phyloP scores from a whole-genome alignment of 2,797 vertebrate species.

The Tokudaia muenninki region DNA sequence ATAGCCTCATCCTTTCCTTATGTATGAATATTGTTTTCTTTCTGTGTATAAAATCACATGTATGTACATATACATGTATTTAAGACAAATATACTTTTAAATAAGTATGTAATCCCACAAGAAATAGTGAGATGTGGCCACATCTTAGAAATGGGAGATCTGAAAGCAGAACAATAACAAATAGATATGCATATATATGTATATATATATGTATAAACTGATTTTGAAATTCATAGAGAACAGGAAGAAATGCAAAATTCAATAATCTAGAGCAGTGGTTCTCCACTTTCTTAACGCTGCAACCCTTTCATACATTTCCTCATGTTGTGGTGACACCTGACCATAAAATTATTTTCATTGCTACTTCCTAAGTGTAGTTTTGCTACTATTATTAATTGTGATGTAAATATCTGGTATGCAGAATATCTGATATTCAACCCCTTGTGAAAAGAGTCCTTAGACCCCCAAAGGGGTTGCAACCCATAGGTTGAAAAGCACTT shows the following conservation, averaged over 20 bases:
- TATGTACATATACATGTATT: not conserved
- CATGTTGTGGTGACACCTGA: not conserved
- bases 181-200: too few species aligned
- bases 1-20: not conserved
- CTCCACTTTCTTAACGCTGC: not conserved
- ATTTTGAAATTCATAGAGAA: constrained; percentile 24
- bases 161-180: not conserved
- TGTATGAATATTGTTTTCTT: not conserved
- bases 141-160: constrained; percentile 12
- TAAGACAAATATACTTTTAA: not conserved
- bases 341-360: not conserved
- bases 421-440: not conserved
- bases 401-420: not conserved
- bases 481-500: not conserved
- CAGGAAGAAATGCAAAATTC: not conserved
- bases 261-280: not conserved
- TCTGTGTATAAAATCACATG: not conserved
- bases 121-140: not conserved
- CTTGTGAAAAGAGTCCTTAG: not conserved
- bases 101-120: constrained; percentile 6
- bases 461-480: not conserved
- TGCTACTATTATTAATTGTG: not conserved
- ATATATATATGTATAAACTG: not conserved
- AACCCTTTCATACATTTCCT: not conserved
- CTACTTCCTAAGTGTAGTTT: not conserved